Evolutionary conservation across 64 coral and sea anemone species (phyloP), one percentile per base, ranked within the genome.

Genomic region (Stichodactyla mertensii): DNA sequence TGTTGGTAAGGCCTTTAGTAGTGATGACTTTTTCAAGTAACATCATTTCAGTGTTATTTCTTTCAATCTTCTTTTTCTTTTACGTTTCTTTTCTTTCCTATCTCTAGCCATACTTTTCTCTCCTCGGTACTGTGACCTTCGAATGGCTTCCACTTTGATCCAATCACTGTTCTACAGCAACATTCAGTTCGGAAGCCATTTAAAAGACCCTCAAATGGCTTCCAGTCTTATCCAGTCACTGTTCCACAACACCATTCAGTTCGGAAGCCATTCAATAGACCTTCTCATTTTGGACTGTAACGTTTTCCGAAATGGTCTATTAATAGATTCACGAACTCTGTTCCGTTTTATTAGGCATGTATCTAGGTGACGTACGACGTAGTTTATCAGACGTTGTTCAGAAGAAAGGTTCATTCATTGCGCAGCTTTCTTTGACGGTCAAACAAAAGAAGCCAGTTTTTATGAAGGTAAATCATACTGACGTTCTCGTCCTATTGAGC

Each of bases 331-430:
- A 22, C 5, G 22, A 6, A 66, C 5, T 6, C 19, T 66, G 62
- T 23, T 5, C 7, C 7, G 18, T 66, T 6, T 91, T 88, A n/a
- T 67, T 52, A 93, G 93, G 93, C 20, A 55, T 95, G 19, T 95
- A 87, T 67, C 84, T 95, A 13, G 88, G 88, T 13, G 82, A 83
- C 58, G 85, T 92, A n/a, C 86, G 89, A 27, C 92, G 94, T 61
- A 90, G 85, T 20, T 84, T 96, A 77, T 80, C 61, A 62, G 94
- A 96, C 51, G 66, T 96, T 51, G 84, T 96, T 12, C 88, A 96
- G 13, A 82, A 59, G 61, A 90, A 87, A 59, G 93, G 87, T 28
- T n/a, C 85, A 22, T 93, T 92, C 60, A 27, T 87, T 16, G 61
- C 85, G 31, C 94, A 86, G 85, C 59, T 96, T 4, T 87, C 80